These are phyloP conservation scores for Perizoma affinitatum DNA, from an alignment of 2,888 invertebrate genomes.

Conservation along the genomic window DNA sequence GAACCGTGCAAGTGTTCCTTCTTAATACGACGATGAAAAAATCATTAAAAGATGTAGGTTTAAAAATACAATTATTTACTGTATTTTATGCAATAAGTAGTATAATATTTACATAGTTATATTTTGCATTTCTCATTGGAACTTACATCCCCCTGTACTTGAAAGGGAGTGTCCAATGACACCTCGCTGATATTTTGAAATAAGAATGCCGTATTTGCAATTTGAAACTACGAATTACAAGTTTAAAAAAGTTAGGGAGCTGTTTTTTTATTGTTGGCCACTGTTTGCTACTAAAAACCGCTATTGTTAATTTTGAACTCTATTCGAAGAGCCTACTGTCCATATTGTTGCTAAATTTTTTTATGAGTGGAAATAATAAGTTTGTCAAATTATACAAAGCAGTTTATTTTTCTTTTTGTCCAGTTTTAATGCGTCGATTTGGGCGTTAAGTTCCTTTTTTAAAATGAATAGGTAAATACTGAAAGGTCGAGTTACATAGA, in stretches of 20 bases:
- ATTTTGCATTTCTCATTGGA: neutral
- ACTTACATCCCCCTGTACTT: slow-evolving; percentile 57
- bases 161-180: slow-evolving; percentile 80
- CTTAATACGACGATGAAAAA: no score
- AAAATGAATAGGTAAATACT: slow-evolving; percentile 84
- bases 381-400: slow-evolving; percentile 75
- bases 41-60: no score
- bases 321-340: slow-evolving; percentile 31
- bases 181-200: slow-evolving; percentile 83
- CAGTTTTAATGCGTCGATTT: slow-evolving; percentile 79
- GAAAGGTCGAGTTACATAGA: slow-evolving; percentile 73
- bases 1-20: no score
- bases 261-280: slow-evolving; percentile 65
- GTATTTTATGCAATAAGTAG: no score
- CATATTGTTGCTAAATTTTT: slow-evolving; percentile 4
- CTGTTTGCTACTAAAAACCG: slow-evolving; percentile 1
- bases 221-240: slow-evolving; percentile 83
- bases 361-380: slow-evolving; percentile 22
- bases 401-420: slow-evolving; percentile 82
- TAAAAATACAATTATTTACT: no score
- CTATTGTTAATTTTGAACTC: slow-evolving; percentile 38
- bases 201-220: slow-evolving; percentile 82
- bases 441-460: slow-evolving; percentile 83
- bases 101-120: no score
- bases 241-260: slow-evolving; percentile 76